Percentiles rank a stretch among this genome's conserved stretches.
phyloP scores from a whole-genome alignment of 1,140 invertebrate genomes.

The Cyclargus thomasi region DNA sequence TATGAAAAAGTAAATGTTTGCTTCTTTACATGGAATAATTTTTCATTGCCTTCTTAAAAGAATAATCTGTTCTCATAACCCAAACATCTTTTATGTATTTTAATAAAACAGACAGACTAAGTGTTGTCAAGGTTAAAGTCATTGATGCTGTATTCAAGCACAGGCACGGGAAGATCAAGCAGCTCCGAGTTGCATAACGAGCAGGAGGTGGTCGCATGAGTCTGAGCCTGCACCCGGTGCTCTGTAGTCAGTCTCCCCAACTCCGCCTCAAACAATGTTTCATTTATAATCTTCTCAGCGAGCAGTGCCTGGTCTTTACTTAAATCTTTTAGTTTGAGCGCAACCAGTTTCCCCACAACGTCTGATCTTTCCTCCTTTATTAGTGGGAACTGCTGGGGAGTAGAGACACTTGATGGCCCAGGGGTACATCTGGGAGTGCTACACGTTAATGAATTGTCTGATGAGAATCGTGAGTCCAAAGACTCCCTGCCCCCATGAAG shows the following conservation, averaged over 20 bases:
- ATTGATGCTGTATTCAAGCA: neutral
- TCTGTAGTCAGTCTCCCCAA: neutral
- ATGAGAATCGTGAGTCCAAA: neutral
- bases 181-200: neutral
- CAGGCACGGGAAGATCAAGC: neutral
- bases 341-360: neutral
- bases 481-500: neutral
- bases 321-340: neutral
- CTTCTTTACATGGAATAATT: no score
- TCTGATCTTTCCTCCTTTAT: neutral
- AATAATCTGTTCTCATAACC: no score
- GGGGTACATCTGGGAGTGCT: neutral
- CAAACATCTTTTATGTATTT: no score
- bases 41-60: no score
- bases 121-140: neutral
- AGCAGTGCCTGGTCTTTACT: conserved; percentile 6
- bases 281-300: conserved; percentile 12
- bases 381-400: neutral
- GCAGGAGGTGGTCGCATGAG: neutral
- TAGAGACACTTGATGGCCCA: neutral
- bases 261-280: conserved; percentile 10
- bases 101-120: neutral
- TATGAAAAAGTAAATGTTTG: no score
- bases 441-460: neutral
- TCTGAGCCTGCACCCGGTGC: neutral